These are phyloP conservation scores for Latheticus oryzae DNA, from an alignment of 2,888 invertebrate genomes.

Conservation along the genomic window DNA sequence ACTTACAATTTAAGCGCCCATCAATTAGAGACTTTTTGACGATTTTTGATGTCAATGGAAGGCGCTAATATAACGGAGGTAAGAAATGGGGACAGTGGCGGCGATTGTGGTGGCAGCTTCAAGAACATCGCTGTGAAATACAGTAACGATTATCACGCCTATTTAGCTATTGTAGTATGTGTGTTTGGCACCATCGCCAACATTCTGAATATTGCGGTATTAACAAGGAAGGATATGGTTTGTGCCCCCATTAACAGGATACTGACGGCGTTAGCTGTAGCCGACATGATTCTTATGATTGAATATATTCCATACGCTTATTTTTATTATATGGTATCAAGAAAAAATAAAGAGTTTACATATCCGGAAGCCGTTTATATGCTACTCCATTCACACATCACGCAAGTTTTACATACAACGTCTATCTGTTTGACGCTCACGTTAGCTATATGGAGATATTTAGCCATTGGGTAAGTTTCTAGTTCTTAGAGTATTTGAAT, in stretches of 20 bases:
- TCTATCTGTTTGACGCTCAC: conserved; percentile 85
- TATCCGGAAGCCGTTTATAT: conserved; percentile 80
- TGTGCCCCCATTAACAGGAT: conserved; percentile 88
- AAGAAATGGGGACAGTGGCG: too few relatives aligned
- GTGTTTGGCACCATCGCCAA: conserved; percentile 89
- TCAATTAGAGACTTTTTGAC: background rate
- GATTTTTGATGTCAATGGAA: background rate
- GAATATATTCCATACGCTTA: conserved; percentile 84
- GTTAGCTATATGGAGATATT: conserved; percentile 88
- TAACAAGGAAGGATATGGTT: conserved; percentile 84
- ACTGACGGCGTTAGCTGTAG: conserved; percentile 85
- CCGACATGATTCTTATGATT: conserved; percentile 91
- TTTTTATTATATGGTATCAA: conserved; percentile 73
- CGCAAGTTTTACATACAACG: conserved; percentile 83
- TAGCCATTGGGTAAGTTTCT: conserved; percentile 79
- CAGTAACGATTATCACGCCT: conserved; percentile 79
- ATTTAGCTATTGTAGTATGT: conserved; percentile 85
- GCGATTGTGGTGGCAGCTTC: conserved; percentile 52
- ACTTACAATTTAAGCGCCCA: background rate
- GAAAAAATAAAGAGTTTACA: conserved; percentile 74
- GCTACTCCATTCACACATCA: conserved; percentile 84
- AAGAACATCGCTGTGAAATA: conserved; percentile 72
- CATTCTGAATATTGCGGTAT: conserved; percentile 85
- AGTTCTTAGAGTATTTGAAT: background rate
- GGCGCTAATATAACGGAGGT: background rate